Conservation (phyloP, 2,888 invertebrate genomes). For the Ctena decussata region DNA sequence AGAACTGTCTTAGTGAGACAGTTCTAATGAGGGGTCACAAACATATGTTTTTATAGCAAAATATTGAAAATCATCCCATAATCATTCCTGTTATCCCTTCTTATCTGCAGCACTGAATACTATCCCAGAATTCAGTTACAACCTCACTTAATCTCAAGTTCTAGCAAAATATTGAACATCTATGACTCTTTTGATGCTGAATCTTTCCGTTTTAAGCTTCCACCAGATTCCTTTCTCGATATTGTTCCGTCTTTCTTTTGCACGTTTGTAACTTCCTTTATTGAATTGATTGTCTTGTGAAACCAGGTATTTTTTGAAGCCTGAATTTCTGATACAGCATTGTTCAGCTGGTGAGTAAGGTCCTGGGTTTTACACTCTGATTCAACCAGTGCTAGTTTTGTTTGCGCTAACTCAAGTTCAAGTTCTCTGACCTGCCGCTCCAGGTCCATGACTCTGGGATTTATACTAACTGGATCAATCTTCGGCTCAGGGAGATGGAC, state of each 20-base stretch:
- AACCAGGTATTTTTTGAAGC: conserved; percentile 94
- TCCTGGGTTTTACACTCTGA: conserved; percentile 98
- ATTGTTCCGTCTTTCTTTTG: conserved; percentile 69
- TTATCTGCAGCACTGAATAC: too few species aligned
- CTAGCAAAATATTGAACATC: too few species aligned
- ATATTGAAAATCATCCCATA: too few species aligned
- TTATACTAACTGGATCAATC: conserved; percentile 74
- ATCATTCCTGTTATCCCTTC: too few species aligned
- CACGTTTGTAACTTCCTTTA: conserved; percentile 87
- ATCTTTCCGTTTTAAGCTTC: conserved; percentile 57
- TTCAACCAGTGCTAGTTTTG: conserved; percentile 98
- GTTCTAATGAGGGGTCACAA: too few species aligned
- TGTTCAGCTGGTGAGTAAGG: conserved; percentile 95
- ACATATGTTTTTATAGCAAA: too few species aligned
- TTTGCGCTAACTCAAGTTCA: conserved; percentile 98
- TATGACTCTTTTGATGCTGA: conserved; percentile 48
- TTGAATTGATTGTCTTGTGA: conserved; percentile 94
- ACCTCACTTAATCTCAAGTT: too few species aligned
- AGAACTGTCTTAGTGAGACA: too few species aligned
- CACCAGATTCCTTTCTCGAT: conserved; percentile 18
- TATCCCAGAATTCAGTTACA: too few species aligned
- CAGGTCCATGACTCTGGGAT: conserved; percentile 78
- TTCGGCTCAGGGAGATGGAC: conserved; percentile 75
- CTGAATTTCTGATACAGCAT: conserved; percentile 93
- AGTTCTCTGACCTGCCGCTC: conserved; percentile 90